These are phyloP conservation scores for Nesidiocoris tenuis DNA, from an alignment of 2,888 invertebrate species.

Conservation along the genomic window DNA sequence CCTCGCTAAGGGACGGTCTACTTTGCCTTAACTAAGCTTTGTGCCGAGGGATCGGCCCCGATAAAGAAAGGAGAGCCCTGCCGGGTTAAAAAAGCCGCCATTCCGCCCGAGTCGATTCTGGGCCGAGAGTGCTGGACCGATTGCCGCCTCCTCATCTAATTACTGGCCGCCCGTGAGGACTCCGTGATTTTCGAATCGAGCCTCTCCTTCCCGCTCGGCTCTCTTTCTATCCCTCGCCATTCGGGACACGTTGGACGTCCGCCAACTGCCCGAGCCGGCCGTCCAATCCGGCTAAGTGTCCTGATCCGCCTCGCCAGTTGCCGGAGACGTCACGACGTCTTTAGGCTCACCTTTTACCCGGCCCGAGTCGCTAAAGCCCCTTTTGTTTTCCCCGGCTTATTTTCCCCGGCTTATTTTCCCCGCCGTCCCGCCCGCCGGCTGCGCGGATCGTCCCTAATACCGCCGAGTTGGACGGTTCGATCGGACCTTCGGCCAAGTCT, in stretches of 20 bases:
- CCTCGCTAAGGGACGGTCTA: background rate
- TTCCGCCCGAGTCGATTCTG: slow-evolving; percentile 31
- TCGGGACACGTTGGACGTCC: slow-evolving; percentile 34
- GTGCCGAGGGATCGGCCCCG: slow-evolving; percentile 7
- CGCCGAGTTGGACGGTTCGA: background rate
- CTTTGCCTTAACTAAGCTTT: slow-evolving; percentile 28
- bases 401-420: background rate
- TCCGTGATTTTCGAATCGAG: slow-evolving; percentile 28
- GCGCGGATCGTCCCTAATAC: background rate
- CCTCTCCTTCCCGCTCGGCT: background rate
- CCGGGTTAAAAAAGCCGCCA: slow-evolving; percentile 1
- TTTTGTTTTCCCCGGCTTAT: background rate
- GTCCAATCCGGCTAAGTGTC: slow-evolving; percentile 39
- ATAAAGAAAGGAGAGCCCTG: background rate
- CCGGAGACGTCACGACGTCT: slow-evolving; percentile 7
- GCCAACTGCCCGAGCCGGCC: slow-evolving; percentile 8
- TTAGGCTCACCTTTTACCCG: background rate
- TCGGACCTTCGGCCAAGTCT: background rate
- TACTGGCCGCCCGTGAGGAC: slow-evolving; percentile 6
- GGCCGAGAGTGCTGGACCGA: slow-evolving; percentile 8
- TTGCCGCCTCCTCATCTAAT: slow-evolving; percentile 35
- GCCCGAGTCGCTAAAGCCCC: background rate
- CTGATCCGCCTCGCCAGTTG: background rate
- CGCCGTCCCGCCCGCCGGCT: background rate
- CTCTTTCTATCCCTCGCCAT: background rate